Conservation (phyloP, 2,797 vertebrate species). For the Neostethus bicornis region DNA sequence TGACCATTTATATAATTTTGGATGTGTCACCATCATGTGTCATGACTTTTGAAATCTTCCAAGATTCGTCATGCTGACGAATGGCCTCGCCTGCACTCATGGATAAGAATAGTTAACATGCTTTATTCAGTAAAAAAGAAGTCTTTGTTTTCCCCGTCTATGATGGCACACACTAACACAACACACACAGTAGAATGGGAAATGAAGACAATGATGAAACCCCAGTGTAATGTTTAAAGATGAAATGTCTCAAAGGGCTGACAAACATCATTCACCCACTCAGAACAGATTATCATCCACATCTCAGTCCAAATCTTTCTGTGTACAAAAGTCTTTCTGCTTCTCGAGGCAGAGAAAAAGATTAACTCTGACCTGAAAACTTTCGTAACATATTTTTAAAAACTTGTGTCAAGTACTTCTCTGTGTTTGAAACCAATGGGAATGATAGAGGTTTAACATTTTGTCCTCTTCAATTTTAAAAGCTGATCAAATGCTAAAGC, state of each 20-base stretch:
- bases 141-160: not conserved
- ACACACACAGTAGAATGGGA: conserved; percentile 35
- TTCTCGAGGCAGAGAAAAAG: not conserved
- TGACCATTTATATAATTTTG: conserved; percentile 27
- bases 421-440: too few species aligned
- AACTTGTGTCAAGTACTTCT: too few species aligned
- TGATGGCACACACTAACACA: conserved; percentile 5
- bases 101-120: conserved; percentile 5
- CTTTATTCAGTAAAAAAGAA: conserved; percentile 15
- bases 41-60: conserved; percentile 41
- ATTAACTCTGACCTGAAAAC: too few species aligned
- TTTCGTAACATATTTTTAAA: too few species aligned
- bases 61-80: conserved; percentile 26
- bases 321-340: not conserved
- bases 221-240: conserved; percentile 50
- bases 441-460: too few species aligned
- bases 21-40: conserved; percentile 58
- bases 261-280: conserved; percentile 54
- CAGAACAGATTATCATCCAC: conserved; percentile 18
- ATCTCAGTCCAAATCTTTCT: conserved; percentile 4
- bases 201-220: conserved; percentile 69
- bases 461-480: too few species aligned
- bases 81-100: conserved; percentile 23
- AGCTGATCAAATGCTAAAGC: too few species aligned
- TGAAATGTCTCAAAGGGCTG: conserved; percentile 40